Evolutionary conservation across 2,888 invertebrate species (phyloP).

Genomic region (Drosophila lutescens): DNA sequence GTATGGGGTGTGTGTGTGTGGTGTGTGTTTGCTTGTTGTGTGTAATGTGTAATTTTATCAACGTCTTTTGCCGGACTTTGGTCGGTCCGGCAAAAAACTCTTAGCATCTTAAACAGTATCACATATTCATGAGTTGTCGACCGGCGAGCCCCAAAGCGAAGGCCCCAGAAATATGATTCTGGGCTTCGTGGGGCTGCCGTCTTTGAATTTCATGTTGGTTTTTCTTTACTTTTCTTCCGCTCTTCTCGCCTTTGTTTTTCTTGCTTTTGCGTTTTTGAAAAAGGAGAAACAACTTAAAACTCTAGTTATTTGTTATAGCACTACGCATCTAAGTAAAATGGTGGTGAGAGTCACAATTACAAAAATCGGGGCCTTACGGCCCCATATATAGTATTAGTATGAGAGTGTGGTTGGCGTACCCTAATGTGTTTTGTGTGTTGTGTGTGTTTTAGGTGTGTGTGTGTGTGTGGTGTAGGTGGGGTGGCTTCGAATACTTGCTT

Average conservation of each 20-base stretch:
- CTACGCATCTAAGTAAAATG: constrained; percentile 80
- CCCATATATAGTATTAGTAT: constrained; percentile 60
- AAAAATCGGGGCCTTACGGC: constrained; percentile 55
- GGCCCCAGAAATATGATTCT: constrained; percentile 14
- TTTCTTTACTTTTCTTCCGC: constrained; percentile 48
- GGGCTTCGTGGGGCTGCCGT: constrained; percentile 45
- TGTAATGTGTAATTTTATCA: constrained; percentile 62
- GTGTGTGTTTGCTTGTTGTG: constrained; percentile 31
- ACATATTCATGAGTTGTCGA: constrained; percentile 83
- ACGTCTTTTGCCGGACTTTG: constrained; percentile 51
- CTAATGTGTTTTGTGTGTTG: constrained; percentile 48
- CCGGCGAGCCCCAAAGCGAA: constrained; percentile 46
- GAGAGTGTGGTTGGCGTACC: constrained; percentile 52
- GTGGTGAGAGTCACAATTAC: constrained; percentile 80
- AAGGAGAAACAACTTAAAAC: constrained; percentile 77
- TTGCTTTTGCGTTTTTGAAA: constrained; percentile 64
- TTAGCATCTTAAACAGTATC: constrained; percentile 83
- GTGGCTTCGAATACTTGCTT: constrained; percentile 81
- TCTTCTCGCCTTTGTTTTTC: constrained; percentile 45
- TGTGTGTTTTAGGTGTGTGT: constrained; percentile 30
- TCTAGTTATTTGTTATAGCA: constrained; percentile 74
- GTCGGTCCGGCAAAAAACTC: constrained; percentile 61
- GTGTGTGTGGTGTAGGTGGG: constrained; percentile 74
- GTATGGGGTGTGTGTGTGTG: constrained; percentile 22
- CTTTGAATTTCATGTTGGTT: constrained; percentile 77